Base-by-base conservation (phyloP, 64 coral and sea anemone genomes). In the Stylophora pistillata region DNA sequence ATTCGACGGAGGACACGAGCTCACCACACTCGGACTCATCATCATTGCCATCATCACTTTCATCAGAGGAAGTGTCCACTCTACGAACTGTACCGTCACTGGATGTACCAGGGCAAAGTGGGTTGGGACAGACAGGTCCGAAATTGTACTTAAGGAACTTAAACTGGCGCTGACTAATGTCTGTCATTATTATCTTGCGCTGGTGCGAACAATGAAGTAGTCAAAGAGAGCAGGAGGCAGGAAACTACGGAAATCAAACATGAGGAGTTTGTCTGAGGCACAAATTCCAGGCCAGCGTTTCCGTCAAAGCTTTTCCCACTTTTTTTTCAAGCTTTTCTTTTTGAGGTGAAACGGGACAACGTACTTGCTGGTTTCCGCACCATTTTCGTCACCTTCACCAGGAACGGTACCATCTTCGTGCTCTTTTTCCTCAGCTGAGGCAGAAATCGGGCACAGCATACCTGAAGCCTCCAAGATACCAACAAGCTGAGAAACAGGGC, bases 81-180 rank as follows among this genome's bases (percentile, higher is more conserved):
- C 28, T 14, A 4, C 78, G 55, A 60, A 65, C 71, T 25, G 69
- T 85, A 0, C 80, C 81, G 16, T 91, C 32, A 17, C 18, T 18
- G 13, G 82, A 85, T 31, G 82, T 34, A 3, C 89, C 89, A 0
- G 89, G 89, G 30, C 89, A 91, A 0, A 52, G 59, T 65, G 54
- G 31, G 53, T 77, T 74, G 5, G 89, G 89, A 16, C 89, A 91
- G 34, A 83, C 72, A n/a, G 89, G 81, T 4, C 89, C 89, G 78
- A 73, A 86, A 1, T 18, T 86, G 47, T 86, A 86, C 82, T 91
- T 91, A 27, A 91, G 73, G n/a, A 77, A 91, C 5, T 28, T 75
- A 28, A 91, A 91, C 27, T 91, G 60, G 27, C 75, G 89, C 11
- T 73, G 72, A 63, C 89, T 86, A n/a, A 91, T 91, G 21, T 86